Base-by-base conservation (phyloP, 2,797 vertebrate species). In the Octomys mimax region DNA sequence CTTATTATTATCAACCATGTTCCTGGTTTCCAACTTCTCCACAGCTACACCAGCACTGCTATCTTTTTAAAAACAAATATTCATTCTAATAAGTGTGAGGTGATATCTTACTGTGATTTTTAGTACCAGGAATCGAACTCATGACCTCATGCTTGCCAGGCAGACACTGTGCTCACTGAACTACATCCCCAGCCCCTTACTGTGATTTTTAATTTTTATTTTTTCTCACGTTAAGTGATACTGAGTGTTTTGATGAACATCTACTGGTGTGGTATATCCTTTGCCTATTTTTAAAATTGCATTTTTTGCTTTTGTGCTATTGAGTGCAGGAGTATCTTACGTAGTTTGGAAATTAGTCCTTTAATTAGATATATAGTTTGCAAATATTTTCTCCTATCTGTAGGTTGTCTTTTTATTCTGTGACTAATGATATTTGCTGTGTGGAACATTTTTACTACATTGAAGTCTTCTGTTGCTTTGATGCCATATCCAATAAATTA, bases 201-300 rank as follows among this genome's bases (percentile, higher is more conserved):
- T 36, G n/a, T 90, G 87, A 14, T 77, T 82, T 89, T 89, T 82
- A 28, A 52, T 85, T 91, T 77, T 57, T 7, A 62, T 71, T 92
- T 92, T 42, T 31, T 33, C 39, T 78, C 33, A 54, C 89, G 13
- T 78, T 54, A 54, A 80, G 31, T 61, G 75, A 77, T 28, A 12
- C 11, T 28, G 26, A 77, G 42, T 26, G 31, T 31, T 31, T 59
- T 59, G 24, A 66, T 39, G 9, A 16, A 13, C 46, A 52, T 66
- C 18, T 77, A 4, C 52, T 61, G 36, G 11, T 18, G 28, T 68
- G 8, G 70, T 57, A 3, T 46, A 71, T 77, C 73, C 46, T 77
- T 77, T 77, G 26, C 26, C 42, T 22, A 77, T 16, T 77, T 77
- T 28, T 5, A 28, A 77, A 77, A 49, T 49, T 77, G 28, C 19